phyloP scores from a whole-genome alignment of 2,797 vertebrate species.

The Potorous gilbertii region DNA sequence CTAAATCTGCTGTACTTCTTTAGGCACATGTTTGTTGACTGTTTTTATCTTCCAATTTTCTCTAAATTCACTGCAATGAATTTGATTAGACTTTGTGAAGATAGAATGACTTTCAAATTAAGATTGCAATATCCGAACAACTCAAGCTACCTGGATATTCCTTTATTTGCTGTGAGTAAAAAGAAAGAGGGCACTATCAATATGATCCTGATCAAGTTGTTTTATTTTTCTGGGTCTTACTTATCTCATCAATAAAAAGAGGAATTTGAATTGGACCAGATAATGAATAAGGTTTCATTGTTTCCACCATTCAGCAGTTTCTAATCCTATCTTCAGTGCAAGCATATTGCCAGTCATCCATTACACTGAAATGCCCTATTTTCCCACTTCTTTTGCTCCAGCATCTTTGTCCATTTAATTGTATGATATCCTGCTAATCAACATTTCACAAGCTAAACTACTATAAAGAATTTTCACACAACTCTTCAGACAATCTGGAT shows the following conservation, averaged over 20 bases:
- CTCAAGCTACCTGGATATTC: neutral
- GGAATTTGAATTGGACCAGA: neutral
- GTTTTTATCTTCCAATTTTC: neutral
- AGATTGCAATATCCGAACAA: neutral
- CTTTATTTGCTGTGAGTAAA: neutral
- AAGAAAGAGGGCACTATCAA: neutral
- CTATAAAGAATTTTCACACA: conserved; percentile 59
- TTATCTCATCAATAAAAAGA: neutral
- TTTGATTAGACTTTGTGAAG: neutral
- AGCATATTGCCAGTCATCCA: neutral
- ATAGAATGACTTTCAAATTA: neutral
- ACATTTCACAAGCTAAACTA: conserved; percentile 35
- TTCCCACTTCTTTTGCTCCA: neutral
- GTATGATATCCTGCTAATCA: neutral
- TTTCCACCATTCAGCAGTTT: neutral
- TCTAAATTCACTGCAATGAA: neutral
- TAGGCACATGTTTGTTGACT: neutral
- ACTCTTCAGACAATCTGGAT: conserved; percentile 47
- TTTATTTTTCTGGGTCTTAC: neutral
- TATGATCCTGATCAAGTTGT: neutral
- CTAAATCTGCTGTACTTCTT: neutral
- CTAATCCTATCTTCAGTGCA: neutral
- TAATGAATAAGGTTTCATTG: neutral
- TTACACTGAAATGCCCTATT: neutral
- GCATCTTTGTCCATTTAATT: neutral